A percentile compares a stretch with the other conserved stretches of the same genome.
Conservation (phyloP, 2,888 invertebrate genomes). For the Clitarchus hookeri region DNA sequence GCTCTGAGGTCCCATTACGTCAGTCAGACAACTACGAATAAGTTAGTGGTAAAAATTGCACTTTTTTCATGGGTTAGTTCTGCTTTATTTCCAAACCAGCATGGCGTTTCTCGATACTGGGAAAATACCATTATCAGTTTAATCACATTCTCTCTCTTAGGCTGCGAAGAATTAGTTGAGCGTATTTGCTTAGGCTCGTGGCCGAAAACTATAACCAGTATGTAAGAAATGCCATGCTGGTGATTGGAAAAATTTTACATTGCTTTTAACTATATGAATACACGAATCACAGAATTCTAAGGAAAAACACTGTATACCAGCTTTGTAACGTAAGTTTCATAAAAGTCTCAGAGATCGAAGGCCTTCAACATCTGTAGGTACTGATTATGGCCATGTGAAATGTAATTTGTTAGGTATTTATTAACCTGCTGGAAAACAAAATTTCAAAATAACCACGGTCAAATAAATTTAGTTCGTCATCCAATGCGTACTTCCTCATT, state of each 20-base stretch:
- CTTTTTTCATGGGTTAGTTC: slow-evolving; percentile 17
- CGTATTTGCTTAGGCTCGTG: background rate
- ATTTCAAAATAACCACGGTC: background rate
- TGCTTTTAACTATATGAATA: background rate
- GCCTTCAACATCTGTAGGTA: background rate
- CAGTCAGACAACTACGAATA: slow-evolving; percentile 18
- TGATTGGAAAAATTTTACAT: background rate
- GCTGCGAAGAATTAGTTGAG: background rate
- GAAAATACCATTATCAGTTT: background rate
- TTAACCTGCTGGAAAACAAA: background rate
- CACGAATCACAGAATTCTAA: background rate
- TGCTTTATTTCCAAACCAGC: slow-evolving; percentile 7
- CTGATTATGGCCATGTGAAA: background rate
- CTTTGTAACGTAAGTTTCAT: background rate
- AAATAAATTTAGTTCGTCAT: background rate
- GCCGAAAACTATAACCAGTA: background rate
- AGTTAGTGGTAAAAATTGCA: slow-evolving; percentile 25
- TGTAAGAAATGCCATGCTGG: background rate
- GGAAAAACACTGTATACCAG: background rate
- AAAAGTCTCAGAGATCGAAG: slow-evolving; percentile 14
- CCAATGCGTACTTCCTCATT: background rate
- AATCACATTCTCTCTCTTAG: background rate
- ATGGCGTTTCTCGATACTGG: background rate
- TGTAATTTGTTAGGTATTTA: background rate
- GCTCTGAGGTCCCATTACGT: background rate